These are phyloP conservation scores for Thymallus thymallus DNA, from an alignment of 2,113 vertebrate genomes.

Conservation along the genomic window DNA sequence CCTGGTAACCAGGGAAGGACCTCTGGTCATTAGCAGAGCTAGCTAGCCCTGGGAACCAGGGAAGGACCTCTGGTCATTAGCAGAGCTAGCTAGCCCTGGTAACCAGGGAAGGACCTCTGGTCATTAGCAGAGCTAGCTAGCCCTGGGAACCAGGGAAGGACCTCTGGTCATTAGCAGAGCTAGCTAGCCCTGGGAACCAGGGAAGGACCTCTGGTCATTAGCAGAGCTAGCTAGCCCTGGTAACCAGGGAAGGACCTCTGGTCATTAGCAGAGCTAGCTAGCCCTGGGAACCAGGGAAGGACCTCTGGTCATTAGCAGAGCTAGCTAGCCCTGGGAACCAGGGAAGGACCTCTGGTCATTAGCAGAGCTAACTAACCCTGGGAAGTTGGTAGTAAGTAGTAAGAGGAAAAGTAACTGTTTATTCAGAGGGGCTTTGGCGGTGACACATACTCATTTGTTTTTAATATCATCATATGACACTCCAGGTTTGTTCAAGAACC, in stretches of 20 bases:
- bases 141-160: constrained; percentile 71
- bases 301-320: constrained; percentile 69
- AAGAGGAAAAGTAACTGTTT: constrained; percentile 44
- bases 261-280: constrained; percentile 64
- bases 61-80: constrained; percentile 71
- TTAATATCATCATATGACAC: constrained; percentile 42
- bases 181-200: constrained; percentile 66
- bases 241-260: constrained; percentile 72
- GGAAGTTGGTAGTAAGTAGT: constrained; percentile 38
- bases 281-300: constrained; percentile 70
- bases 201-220: constrained; percentile 71
- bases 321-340: constrained; percentile 66
- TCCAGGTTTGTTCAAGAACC: constrained; percentile 43
- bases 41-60: constrained; percentile 66
- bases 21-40: constrained; percentile 68
- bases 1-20: constrained; percentile 72
- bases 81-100: constrained; percentile 57
- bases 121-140: constrained; percentile 64
- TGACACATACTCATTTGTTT: constrained; percentile 42
- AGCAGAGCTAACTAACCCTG: constrained; percentile 58
- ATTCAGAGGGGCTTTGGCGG: neutral
- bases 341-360: constrained; percentile 72
- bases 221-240: constrained; percentile 57
- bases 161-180: constrained; percentile 69
- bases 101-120: constrained; percentile 72